Percentiles rank a stretch among this genome's conserved stretches.
These are phyloP conservation scores for Tortrix viridana DNA, from an alignment of 2,888 invertebrate species.

Conservation along the genomic window DNA sequence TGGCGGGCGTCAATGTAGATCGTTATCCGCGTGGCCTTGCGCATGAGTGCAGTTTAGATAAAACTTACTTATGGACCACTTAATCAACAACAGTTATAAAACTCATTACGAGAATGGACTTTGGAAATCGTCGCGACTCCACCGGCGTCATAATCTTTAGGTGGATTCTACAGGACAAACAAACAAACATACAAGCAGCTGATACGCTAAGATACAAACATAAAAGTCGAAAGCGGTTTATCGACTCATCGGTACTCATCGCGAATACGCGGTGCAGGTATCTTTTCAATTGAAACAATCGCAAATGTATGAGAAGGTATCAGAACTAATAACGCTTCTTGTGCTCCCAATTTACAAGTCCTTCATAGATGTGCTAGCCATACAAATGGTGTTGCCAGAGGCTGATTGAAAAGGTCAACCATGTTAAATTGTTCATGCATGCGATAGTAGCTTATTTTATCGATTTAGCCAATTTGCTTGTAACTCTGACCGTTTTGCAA, in stretches of 20 bases:
- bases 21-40: conserved; percentile 50
- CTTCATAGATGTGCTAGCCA: conserved; percentile 15
- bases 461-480: conserved; percentile 31
- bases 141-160: not conserved
- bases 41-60: conserved; percentile 24
- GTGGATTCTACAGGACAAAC: not conserved
- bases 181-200: too few relatives aligned
- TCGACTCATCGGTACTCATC: too few relatives aligned
- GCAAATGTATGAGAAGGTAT: not conserved
- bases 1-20: conserved; percentile 43
- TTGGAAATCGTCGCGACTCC: not conserved
- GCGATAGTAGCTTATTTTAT: conserved; percentile 7
- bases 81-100: conserved; percentile 1
- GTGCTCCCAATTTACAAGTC: conserved; percentile 22
- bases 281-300: conserved; percentile 2
- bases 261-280: not conserved
- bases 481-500: conserved; percentile 1
- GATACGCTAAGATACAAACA: too few relatives aligned
- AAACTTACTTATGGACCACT: not conserved
- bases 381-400: conserved; percentile 7
- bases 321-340: conserved; percentile 4
- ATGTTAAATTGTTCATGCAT: conserved; percentile 21
- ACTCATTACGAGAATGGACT: not conserved
- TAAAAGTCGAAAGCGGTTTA: too few relatives aligned
- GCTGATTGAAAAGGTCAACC: conserved; percentile 35